phyloP scores from a whole-genome alignment of 1,140 invertebrate species.

The Heliconius hermathena region DNA sequence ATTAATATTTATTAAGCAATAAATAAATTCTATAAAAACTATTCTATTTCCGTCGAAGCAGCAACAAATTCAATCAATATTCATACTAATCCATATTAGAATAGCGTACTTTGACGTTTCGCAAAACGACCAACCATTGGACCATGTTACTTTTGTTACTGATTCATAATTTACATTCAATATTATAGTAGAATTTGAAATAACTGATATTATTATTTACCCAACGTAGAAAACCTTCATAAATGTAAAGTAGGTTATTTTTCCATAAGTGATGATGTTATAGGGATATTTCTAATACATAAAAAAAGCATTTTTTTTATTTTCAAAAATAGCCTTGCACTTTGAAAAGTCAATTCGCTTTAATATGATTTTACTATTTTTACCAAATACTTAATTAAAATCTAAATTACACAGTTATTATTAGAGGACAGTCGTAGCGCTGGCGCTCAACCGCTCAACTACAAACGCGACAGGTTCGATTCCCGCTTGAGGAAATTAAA shows the following conservation, averaged over 20 bases:
- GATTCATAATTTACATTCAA: constrained; percentile 40
- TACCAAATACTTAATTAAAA: too few species aligned
- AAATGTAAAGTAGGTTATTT: constrained; percentile 32
- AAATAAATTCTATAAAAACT: background rate
- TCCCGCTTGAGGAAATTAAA: too few species aligned
- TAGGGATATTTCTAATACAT: background rate
- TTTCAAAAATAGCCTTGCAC: too few species aligned
- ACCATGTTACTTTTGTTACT: constrained; percentile 31
- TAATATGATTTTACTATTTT: too few species aligned
- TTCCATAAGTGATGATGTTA: background rate
- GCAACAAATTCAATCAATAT: constrained; percentile 15
- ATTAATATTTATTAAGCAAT: background rate
- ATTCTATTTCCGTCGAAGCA: background rate
- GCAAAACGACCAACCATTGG: constrained; percentile 30
- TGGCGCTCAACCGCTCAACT: too few species aligned
- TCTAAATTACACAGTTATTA: too few species aligned
- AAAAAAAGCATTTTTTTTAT: too few species aligned
- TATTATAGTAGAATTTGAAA: constrained; percentile 30
- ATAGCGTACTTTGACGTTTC: constrained; percentile 26
- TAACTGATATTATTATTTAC: constrained; percentile 33
- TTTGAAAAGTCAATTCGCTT: too few species aligned
- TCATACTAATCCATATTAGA: constrained; percentile 16
- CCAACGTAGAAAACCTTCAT: constrained; percentile 37
- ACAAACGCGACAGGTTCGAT: too few species aligned
- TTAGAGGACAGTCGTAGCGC: too few species aligned